Base-by-base conservation (phyloP, 2,888 invertebrate species). In the Augochlorella aurata region DNA sequence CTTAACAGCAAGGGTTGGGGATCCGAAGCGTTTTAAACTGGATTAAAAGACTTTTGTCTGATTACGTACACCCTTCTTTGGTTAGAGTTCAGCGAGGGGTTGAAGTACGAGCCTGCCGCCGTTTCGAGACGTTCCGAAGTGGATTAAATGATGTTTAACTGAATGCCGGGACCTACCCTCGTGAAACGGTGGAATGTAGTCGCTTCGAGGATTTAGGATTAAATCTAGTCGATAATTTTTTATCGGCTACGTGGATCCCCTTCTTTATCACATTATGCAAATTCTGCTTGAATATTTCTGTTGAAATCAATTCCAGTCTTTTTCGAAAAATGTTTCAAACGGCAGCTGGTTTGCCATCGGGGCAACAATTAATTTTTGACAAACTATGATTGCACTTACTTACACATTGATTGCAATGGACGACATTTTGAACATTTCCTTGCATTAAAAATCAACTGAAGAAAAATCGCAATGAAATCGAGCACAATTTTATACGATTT, bases 41-140 rank as follows among this genome's bases (percentile, higher is more conserved):
- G 54, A 71, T 71, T 71, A 47, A 44, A 38, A 21, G 47, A 45
- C 45, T 66, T 66, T 66, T 47, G 45, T 45, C 66, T 8, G 66
- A 47, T 61, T 16, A 29, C 29, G 24, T 14, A 61, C 24, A 61
- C 61, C 24, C 61, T 29, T 29, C 29, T 29, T 61, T 29, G 61
- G 61, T 8, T 24, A 29, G 61, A 61, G 61, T 16, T 14, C 61
- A 3, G 16, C 61, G 58, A 14, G 61, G 16, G 61, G 29, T 14
- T 24, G 29, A 29, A 61, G 24, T 54, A 61, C 61, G 29, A 29
- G 61, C 24, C 21, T 21, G 47, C 24, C 29, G 14, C 29, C 24
- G 16, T 61, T 61, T 7, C 29, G 29, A 29, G 24, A 29, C 61
- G 61, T 29, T 61, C 61, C 24, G 24, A 61, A 61, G 24, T 61